Evolutionary conservation across 2,797 vertebrate genomes (phyloP).

Genomic region (Pipistrellus kuhlii): DNA sequence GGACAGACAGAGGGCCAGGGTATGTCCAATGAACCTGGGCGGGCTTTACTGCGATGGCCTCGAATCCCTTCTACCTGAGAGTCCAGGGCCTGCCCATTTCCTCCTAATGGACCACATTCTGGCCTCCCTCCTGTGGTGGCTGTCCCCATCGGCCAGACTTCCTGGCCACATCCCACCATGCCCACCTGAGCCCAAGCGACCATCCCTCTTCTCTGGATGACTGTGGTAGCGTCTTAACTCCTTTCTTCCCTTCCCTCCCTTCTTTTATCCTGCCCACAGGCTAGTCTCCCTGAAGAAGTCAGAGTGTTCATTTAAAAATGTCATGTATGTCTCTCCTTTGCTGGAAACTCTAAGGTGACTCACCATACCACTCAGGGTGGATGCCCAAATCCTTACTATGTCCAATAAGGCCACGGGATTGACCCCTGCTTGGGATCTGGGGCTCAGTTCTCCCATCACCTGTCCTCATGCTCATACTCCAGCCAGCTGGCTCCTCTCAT

Average conservation of each 20-base stretch:
- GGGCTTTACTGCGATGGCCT: no score
- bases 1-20: no score
- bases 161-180: rapidly evolving
- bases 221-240: rapidly evolving
- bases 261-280: background rate
- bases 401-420: rapidly evolving
- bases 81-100: no score
- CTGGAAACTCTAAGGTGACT: background rate
- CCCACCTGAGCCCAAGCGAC: background rate
- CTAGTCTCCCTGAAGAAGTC: background rate
- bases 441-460: no score
- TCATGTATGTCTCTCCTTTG: background rate
- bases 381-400: background rate
- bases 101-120: no score
- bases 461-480: rapidly evolving
- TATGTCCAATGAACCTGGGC: no score
- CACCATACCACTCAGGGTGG: background rate
- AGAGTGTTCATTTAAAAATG: background rate
- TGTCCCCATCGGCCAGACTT: no score
- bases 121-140: no score
- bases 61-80: no score
- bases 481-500: background rate
- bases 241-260: no score
- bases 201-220: background rate
- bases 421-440: background rate